A percentile compares a stretch with the other conserved stretches of the same genome.
These are phyloP conservation scores for Crenichthys baileyi DNA, from an alignment of 2,797 vertebrate genomes.

Conservation along the genomic window DNA sequence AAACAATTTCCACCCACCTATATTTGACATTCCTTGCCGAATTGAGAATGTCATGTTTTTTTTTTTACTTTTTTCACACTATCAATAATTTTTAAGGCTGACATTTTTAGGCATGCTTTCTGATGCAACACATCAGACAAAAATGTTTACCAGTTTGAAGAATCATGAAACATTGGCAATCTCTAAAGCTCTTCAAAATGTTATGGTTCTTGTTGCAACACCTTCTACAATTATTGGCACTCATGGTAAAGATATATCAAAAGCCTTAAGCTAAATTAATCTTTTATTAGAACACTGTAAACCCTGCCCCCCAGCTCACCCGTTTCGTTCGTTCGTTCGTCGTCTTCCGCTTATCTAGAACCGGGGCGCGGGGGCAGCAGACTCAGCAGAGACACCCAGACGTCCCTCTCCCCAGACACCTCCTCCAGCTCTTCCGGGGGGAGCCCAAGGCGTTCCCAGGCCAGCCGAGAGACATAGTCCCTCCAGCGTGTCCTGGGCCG, in stretches of 20 bases:
- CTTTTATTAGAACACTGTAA: neutral
- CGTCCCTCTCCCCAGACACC: too few species aligned
- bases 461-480: too few species aligned
- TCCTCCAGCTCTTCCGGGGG: too few species aligned
- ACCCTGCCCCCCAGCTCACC: too few species aligned
- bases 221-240: neutral
- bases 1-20: slow-evolving; percentile 12
- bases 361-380: too few species aligned
- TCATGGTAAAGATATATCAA: neutral
- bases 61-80: neutral
- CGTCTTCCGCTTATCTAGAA: too few species aligned
- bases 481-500: too few species aligned
- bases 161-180: slow-evolving; percentile 18
- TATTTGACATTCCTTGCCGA: slow-evolving; percentile 1
- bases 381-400: too few species aligned
- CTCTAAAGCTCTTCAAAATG: neutral
- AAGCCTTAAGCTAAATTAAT: neutral
- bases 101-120: slow-evolving; percentile 13
- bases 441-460: too few species aligned
- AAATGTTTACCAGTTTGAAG: slow-evolving; percentile 8
- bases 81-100: neutral
- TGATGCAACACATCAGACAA: slow-evolving; percentile 1
- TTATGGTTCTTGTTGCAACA: neutral
- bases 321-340: too few species aligned
- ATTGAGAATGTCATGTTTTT: slow-evolving; percentile 17